These are phyloP conservation scores for Seladonia tumulorum DNA, from an alignment of 2,888 invertebrate species.

Conservation along the genomic window DNA sequence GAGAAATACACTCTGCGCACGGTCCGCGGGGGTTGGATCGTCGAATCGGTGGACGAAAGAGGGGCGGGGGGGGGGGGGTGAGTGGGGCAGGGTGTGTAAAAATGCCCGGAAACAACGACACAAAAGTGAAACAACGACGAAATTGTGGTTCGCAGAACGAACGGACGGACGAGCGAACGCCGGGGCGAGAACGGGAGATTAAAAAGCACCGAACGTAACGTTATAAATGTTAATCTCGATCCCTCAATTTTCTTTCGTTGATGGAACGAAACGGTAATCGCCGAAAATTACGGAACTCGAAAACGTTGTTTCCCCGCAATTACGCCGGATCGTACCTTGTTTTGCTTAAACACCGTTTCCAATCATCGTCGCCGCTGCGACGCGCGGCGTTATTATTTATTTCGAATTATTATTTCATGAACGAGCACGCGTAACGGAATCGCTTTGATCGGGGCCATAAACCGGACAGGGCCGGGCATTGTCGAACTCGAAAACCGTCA, in stretches of 20 bases:
- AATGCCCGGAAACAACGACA: background rate
- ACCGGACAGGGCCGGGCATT: background rate
- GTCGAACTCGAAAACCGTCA: background rate
- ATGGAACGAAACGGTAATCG: slow-evolving; percentile 43
- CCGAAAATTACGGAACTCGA: slow-evolving; percentile 29
- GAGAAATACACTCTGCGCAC: background rate
- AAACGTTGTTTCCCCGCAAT: slow-evolving; percentile 43
- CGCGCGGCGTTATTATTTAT: slow-evolving; percentile 22
- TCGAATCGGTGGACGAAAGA: background rate
- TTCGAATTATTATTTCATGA: slow-evolving; percentile 27
- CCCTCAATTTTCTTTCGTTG: slow-evolving; percentile 34
- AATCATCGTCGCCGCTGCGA: background rate
- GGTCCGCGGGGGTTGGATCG: background rate
- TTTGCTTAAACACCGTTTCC: slow-evolving; percentile 32
- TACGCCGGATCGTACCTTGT: slow-evolving; percentile 35
- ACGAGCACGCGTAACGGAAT: background rate
- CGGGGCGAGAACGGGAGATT: background rate
- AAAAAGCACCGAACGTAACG: slow-evolving; percentile 17
- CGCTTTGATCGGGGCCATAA: background rate
- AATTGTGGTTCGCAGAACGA: slow-evolving; percentile 23
- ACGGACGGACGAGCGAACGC: background rate
- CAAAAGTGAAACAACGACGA: slow-evolving; percentile 28
- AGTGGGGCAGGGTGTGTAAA: too few relatives aligned
- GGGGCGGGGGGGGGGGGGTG: background rate
- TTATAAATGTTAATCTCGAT: slow-evolving; percentile 50